Evolutionary conservation across 2,113 vertebrate genomes (phyloP).

Genomic region (Seriola aureovittata): DNA sequence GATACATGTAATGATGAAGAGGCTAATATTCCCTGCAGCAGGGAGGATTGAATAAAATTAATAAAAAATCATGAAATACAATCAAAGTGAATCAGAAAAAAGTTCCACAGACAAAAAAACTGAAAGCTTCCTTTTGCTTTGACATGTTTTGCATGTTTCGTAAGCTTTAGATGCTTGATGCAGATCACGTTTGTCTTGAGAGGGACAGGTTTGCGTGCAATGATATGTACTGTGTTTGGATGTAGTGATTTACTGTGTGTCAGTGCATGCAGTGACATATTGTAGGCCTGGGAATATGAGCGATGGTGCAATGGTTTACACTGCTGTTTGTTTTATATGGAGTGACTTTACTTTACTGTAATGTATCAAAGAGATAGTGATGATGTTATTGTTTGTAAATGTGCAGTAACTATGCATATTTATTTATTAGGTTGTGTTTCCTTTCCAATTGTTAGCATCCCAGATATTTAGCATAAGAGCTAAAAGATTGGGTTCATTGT

Average conservation of each 20-base stretch:
- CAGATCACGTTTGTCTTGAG: conserved; percentile 5
- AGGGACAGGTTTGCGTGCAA: neutral
- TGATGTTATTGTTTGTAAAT: conserved; percentile 63
- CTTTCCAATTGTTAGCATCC: neutral
- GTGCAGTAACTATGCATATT: conserved; percentile 48
- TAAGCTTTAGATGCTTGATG: conserved; percentile 26
- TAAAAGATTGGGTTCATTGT: neutral
- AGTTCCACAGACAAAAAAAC: neutral
- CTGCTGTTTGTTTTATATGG: conserved; percentile 55
- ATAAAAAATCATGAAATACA: conserved; percentile 28
- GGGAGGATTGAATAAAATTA: conserved; percentile 9
- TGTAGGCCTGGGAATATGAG: conserved; percentile 53
- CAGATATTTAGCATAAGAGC: conserved; percentile 29
- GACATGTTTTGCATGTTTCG: conserved; percentile 51
- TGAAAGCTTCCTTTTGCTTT: conserved; percentile 20
- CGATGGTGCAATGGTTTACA: conserved; percentile 63
- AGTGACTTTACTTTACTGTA: conserved; percentile 54
- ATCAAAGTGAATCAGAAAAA: conserved; percentile 17
- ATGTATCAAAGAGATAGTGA: conserved; percentile 31
- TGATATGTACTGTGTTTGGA: conserved; percentile 19
- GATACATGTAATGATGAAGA: neutral
- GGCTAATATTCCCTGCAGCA: conserved; percentile 60
- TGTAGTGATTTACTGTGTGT: conserved; percentile 48
- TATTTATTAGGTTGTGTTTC: conserved; percentile 18
- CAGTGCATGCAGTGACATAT: conserved; percentile 59